Evolutionary conservation across 2,888 invertebrate species (phyloP), one percentile per base, ranked within the genome.

Genomic region (Stegana nigrithorax): DNA sequence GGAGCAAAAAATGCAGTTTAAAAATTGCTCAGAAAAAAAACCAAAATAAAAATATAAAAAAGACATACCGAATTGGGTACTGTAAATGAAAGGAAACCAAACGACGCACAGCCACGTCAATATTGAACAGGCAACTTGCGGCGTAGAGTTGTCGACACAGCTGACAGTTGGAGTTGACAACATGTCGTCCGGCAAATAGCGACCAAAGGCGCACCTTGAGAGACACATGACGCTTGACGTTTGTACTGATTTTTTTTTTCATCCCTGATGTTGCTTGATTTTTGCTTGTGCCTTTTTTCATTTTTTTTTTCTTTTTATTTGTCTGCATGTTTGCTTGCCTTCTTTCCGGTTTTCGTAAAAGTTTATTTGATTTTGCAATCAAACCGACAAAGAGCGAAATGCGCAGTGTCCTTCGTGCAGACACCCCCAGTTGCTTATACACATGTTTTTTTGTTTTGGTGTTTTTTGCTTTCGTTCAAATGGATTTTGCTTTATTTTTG

Each of bases 401-500:
- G 6, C 1, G 47, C n/a, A 23, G 6, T 4, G 23, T 12, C 23
- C 8, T n/a, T 39, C 17, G n/a, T 39, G n/a, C 39, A 39, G n/a
- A n/a, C n/a, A n/a, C n/a, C n/a, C n/a, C n/a, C n/a, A n/a, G n/a
- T n/a, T n/a, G n/a, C n/a, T n/a, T n/a, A n/a, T n/a, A n/a, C n/a
- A n/a, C n/a, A 8, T 39, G 2, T 21, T 1, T 3, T 2, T 45
- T 45, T 45, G 19, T 45, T 8, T 19, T 45, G n/a, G 32, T 32
- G 12, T 36, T 55, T 21, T 36, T 55, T 19, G 32, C n/a, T 36
- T 55, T 21, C 7, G 51, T 32, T 32, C 12, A 27, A 55, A 36
- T 55, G 53, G 36, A 14, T 55, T 47, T 47, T 47, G 44, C 44
- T 44, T 3, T 36, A 4, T n/a, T 47, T 21, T n/a, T 47, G 25